Percentiles rank a stretch among this genome's conserved stretches.
phyloP scores from a whole-genome alignment of 1,140 invertebrate species.

The Ips typographus region DNA sequence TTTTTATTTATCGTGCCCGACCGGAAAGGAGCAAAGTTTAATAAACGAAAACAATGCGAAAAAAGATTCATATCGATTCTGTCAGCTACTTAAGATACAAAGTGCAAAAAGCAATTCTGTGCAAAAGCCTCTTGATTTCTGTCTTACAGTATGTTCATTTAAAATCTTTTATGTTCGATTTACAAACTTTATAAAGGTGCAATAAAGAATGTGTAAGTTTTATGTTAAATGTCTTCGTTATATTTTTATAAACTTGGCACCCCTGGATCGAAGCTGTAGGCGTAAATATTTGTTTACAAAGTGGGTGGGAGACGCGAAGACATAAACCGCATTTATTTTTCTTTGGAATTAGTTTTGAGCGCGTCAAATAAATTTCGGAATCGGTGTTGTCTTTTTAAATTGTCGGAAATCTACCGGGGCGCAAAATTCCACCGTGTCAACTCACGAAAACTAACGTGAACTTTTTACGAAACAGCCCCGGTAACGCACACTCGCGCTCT shows the following conservation, averaged over 20 bases:
- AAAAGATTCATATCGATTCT: background rate
- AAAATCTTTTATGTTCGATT: no score
- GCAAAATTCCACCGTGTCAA: background rate
- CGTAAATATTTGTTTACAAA: conserved; percentile 23
- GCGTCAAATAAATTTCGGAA: conserved; percentile 10
- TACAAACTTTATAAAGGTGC: no score
- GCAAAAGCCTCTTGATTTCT: no score
- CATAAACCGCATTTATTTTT: conserved; percentile 28
- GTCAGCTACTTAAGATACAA: no score
- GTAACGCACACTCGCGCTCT: background rate
- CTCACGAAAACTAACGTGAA: background rate
- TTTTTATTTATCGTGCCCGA: conserved; percentile 28
- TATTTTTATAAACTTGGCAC: no score
- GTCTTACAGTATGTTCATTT: no score
- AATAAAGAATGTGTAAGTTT: no score
- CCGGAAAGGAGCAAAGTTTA: conserved; percentile 11
- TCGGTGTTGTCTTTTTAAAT: conserved; percentile 21
- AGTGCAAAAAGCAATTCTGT: no score
- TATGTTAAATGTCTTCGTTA: no score
- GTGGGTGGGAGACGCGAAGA: conserved; percentile 5
- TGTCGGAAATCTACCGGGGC: background rate
- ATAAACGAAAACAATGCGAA: conserved; percentile 30
- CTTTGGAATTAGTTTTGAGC: conserved; percentile 25
- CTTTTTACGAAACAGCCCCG: background rate
- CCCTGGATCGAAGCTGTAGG: background rate